Conservation (phyloP, 2,113 vertebrate genomes). For the Nothobranchius furzeri region DNA sequence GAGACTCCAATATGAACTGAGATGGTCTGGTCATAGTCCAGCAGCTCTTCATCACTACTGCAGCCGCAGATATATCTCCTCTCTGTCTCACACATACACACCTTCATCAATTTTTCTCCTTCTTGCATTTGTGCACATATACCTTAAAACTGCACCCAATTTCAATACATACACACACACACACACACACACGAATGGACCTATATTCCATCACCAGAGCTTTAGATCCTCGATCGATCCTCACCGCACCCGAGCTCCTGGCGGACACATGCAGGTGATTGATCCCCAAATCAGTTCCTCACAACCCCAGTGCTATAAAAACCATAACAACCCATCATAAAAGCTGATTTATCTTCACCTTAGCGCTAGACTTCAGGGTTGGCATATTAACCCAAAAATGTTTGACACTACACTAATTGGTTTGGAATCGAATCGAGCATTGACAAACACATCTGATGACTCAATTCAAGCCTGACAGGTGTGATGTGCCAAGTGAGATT, state of each 20-base stretch:
- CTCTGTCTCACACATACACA: conserved; percentile 59
- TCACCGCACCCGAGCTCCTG: conserved; percentile 45
- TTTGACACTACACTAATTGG: conserved; percentile 76
- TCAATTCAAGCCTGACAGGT: conserved; percentile 62
- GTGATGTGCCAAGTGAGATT: conserved; percentile 53
- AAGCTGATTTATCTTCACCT: conserved; percentile 76
- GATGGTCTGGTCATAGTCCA: conserved; percentile 78
- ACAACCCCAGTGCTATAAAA: conserved; percentile 75
- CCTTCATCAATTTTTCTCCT: conserved; percentile 62
- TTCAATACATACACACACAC: conserved; percentile 36
- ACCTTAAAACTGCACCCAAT: conserved; percentile 48
- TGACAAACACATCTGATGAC: conserved; percentile 63
- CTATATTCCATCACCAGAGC: conserved; percentile 63
- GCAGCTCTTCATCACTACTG: conserved; percentile 64
- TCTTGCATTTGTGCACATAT: conserved; percentile 24
- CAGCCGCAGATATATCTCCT: conserved; percentile 67
- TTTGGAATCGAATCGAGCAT: conserved; percentile 77
- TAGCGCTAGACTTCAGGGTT: conserved; percentile 61
- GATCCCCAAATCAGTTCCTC: conserved; percentile 80
- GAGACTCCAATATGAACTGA: conserved; percentile 45
- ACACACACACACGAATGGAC: conserved; percentile 31
- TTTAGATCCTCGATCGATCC: conserved; percentile 76
- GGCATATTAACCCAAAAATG: conserved; percentile 81
- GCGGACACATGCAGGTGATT: conserved; percentile 77
- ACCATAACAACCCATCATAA: conserved; percentile 80